These are phyloP conservation scores for Limnephilus marmoratus DNA, from an alignment of 2,888 invertebrate genomes.

Conservation along the genomic window DNA sequence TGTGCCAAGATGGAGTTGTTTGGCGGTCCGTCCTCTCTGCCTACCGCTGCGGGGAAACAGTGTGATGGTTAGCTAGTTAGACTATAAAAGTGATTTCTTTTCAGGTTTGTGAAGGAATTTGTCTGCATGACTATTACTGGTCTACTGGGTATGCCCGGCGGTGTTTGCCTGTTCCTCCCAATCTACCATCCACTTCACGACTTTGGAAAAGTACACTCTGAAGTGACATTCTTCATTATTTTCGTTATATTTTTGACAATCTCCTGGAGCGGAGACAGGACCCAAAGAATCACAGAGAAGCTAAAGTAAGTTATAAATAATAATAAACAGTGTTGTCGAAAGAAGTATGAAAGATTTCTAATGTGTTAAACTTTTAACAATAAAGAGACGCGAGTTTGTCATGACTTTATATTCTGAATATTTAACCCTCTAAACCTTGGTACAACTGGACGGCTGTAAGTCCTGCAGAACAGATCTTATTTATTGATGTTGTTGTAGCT, in stretches of 20 bases:
- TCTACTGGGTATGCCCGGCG: constrained; percentile 84
- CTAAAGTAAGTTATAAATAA: constrained; percentile 67
- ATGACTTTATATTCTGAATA: background rate
- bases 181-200: constrained; percentile 89
- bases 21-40: too few species aligned
- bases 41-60: too few species aligned
- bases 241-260: constrained; percentile 79
- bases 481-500: too few species aligned
- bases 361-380: too few species aligned
- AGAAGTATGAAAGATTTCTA: too few species aligned
- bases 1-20: too few species aligned
- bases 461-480: too few species aligned
- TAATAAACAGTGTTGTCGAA: background rate
- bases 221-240: constrained; percentile 83
- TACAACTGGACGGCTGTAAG: too few species aligned
- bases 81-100: constrained; percentile 66
- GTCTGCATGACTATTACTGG: constrained; percentile 78
- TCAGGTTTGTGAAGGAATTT: constrained; percentile 76
- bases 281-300: constrained; percentile 67
- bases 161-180: constrained; percentile 83
- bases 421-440: too few species aligned
- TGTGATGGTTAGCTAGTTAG: too few species aligned
- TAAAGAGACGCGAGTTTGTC: background rate
- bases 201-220: constrained; percentile 81
- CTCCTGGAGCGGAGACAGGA: constrained; percentile 80